phyloP scores from a whole-genome alignment of 2,113 vertebrate species.

The Burhinus bistriatus region DNA sequence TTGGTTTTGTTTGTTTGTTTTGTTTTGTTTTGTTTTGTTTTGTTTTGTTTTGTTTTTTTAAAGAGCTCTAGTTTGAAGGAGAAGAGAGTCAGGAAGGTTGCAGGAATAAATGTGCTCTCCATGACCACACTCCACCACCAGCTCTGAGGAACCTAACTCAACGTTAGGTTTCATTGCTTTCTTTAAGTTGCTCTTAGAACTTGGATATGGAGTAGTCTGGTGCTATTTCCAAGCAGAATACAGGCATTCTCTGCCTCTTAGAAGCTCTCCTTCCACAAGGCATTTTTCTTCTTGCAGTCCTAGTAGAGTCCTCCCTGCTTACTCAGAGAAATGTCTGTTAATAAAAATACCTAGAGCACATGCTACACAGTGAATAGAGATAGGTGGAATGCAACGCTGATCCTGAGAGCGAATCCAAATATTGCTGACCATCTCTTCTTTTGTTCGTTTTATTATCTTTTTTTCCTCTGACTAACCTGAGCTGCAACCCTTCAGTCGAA shows the following conservation, averaged over 20 bases:
- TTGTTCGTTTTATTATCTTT: background rate
- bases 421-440: background rate
- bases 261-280: background rate
- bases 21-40: background rate
- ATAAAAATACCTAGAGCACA: background rate
- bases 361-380: background rate
- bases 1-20: background rate
- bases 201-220: background rate
- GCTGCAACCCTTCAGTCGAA: background rate
- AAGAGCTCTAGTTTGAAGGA: background rate
- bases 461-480: background rate
- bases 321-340: background rate
- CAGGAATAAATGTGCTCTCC: background rate
- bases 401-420: background rate
- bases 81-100: background rate
- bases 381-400: background rate
- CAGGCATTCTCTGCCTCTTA: background rate
- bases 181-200: background rate
- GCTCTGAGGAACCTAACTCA: background rate
- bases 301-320: background rate
- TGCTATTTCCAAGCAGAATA: background rate
- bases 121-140: rapidly evolving
- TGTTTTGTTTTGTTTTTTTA: background rate
- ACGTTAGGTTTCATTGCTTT: background rate
- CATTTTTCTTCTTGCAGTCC: background rate